Conservation (phyloP, 2,113 vertebrate species). For the Bostrychus sinensis region DNA sequence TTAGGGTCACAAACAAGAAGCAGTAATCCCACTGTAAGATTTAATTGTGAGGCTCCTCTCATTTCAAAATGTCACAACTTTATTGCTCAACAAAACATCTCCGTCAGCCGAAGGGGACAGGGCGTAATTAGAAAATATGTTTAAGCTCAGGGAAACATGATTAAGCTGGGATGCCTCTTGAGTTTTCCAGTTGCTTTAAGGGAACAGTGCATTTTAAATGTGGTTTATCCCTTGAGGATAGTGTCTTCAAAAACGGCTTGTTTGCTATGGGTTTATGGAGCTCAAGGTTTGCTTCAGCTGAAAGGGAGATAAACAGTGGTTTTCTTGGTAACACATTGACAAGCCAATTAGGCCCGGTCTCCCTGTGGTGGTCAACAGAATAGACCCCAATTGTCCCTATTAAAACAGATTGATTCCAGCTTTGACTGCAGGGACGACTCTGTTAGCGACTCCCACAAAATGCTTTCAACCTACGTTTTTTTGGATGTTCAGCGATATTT, state of each 20-base stretch:
- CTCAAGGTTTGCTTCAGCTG: conserved; percentile 6
- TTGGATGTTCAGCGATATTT: background rate
- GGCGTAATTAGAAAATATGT: conserved; percentile 64
- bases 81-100: conserved; percentile 51
- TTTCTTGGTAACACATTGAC: conserved; percentile 39
- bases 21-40: conserved; percentile 39
- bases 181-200: conserved; percentile 21
- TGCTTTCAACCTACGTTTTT: conserved; percentile 7
- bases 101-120: conserved; percentile 50
- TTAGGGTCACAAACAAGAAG: conserved; percentile 33
- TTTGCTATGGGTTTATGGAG: background rate
- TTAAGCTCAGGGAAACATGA: conserved; percentile 59
- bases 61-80: conserved; percentile 65
- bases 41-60: conserved; percentile 50
- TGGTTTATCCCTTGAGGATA: background rate
- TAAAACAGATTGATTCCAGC: conserved; percentile 47
- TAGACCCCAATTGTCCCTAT: conserved; percentile 23
- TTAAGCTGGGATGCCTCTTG: conserved; percentile 45
- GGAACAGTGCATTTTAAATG: conserved; percentile 26
- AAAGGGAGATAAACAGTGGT: conserved; percentile 35
- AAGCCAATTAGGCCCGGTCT: conserved; percentile 34
- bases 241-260: background rate
- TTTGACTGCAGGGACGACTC: conserved; percentile 25
- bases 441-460: background rate
- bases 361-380: conserved; percentile 38